Percentiles rank a stretch among this genome's conserved stretches.
Evolutionary conservation across 2,888 invertebrate species (phyloP).

Genomic region (Tachystola acroxantha): DNA sequence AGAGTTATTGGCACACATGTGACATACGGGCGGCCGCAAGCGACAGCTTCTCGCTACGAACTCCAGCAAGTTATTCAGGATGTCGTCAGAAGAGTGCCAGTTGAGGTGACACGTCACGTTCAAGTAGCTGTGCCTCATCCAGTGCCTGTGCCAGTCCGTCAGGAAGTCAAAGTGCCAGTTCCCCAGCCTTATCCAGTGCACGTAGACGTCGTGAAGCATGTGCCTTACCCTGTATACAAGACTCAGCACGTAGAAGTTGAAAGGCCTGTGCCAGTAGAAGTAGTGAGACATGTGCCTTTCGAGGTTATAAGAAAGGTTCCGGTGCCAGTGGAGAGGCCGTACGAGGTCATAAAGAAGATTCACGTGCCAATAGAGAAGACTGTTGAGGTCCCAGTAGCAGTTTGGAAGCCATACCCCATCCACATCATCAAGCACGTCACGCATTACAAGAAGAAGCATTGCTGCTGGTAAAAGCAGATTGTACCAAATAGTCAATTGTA

Average conservation of each 20-base stretch:
- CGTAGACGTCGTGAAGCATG: constrained; percentile 62
- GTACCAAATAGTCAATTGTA: constrained; percentile 74
- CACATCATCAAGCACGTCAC: constrained; percentile 72
- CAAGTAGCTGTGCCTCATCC: constrained; percentile 59
- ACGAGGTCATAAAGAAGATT: constrained; percentile 66
- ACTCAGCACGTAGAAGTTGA: constrained; percentile 64
- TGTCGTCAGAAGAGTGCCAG: constrained; percentile 58
- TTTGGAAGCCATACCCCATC: constrained; percentile 69
- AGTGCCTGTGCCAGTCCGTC: constrained; percentile 58
- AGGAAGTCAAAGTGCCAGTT: constrained; percentile 62
- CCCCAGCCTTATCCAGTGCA: constrained; percentile 69
- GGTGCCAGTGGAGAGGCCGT: constrained; percentile 61
- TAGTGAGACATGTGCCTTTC: constrained; percentile 57
- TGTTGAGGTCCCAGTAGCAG: constrained; percentile 61
- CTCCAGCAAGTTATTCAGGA: constrained; percentile 67
- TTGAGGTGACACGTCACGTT: constrained; percentile 66
- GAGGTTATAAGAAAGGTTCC: constrained; percentile 65
- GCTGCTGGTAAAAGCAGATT: constrained; percentile 53
- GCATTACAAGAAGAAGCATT: constrained; percentile 69
- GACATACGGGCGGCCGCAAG: constrained; percentile 39
- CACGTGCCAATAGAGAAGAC: constrained; percentile 63
- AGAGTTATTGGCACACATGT: constrained; percentile 52
- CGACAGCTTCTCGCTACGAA: constrained; percentile 50
- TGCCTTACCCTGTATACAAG: constrained; percentile 68
- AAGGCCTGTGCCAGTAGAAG: constrained; percentile 62